phyloP scores from a whole-genome alignment of 2,888 invertebrate genomes.

The Drosophila helvetica region DNA sequence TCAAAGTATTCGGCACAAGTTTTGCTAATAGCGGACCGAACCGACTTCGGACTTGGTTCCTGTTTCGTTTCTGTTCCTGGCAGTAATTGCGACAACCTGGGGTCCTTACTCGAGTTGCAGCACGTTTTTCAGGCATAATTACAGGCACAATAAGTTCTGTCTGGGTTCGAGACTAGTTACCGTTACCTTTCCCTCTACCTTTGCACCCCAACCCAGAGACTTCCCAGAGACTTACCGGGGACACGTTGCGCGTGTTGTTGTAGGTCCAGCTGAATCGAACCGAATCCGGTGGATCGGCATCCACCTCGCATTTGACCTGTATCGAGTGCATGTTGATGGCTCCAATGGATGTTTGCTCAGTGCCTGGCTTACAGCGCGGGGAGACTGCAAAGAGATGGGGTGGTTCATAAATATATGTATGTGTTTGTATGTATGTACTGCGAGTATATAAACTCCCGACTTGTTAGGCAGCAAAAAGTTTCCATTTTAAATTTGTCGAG shows the following conservation, averaged over 20 bases:
- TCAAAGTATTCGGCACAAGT: conserved; percentile 73
- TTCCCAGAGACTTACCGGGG: conserved; percentile 86
- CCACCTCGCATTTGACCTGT: conserved; percentile 91
- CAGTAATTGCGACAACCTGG: conserved; percentile 42
- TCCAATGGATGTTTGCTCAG: conserved; percentile 89
- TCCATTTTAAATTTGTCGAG: conserved; percentile 41
- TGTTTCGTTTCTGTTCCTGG: conserved; percentile 2
- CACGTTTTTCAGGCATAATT: conserved; percentile 47
- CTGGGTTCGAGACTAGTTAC: conserved; percentile 20
- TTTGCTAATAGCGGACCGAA: conserved; percentile 58
- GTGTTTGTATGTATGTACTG: no score
- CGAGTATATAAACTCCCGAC: conserved; percentile 1
- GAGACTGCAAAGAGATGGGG: conserved; percentile 86
- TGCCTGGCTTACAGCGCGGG: conserved; percentile 90
- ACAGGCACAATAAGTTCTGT: conserved; percentile 46
- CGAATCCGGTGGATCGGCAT: conserved; percentile 89
- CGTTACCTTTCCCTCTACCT: background rate
- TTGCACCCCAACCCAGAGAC: background rate
- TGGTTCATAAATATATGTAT: conserved; percentile 43
- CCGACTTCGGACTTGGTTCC: conserved; percentile 34
- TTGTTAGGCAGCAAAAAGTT: conserved; percentile 43
- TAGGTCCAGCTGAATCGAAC: conserved; percentile 93
- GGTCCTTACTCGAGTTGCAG: conserved; percentile 12
- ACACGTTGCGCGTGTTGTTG: conserved; percentile 90
- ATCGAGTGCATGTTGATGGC: conserved; percentile 90